Conservation (phyloP, 1,140 invertebrate genomes). For the Thaumetopoea pityocampa region DNA sequence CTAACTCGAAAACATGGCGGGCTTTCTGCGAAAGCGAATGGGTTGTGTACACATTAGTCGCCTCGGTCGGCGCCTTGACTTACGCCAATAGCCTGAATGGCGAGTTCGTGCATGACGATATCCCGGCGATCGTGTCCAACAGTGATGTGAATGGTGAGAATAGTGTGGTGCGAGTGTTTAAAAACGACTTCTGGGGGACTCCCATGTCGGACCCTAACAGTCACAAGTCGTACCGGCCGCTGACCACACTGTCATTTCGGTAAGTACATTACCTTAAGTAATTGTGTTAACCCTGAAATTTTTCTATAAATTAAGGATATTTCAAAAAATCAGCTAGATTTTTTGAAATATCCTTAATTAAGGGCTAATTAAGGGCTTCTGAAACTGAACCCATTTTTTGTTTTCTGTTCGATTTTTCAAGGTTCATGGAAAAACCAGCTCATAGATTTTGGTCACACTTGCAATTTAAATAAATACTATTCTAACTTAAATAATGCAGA, state of each 20-base stretch:
- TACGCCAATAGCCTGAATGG: conserved; percentile 90
- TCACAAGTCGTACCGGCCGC: conserved; percentile 90
- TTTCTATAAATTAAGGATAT: too few species aligned
- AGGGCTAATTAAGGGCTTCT: too few species aligned
- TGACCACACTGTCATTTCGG: conserved; percentile 90
- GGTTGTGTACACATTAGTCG: conserved; percentile 78
- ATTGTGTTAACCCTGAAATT: too few species aligned
- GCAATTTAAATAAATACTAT: too few species aligned
- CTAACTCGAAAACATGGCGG: conserved; percentile 41
- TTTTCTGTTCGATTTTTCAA: too few species aligned
- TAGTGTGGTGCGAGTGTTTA: conserved; percentile 81
- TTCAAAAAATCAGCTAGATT: too few species aligned
- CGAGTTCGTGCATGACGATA: conserved; percentile 94
- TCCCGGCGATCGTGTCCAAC: conserved; percentile 91
- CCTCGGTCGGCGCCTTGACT: conserved; percentile 80
- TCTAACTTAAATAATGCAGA: too few species aligned
- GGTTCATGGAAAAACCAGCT: too few species aligned
- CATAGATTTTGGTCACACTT: too few species aligned
- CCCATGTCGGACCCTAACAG: conserved; percentile 89
- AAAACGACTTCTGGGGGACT: conserved; percentile 95
- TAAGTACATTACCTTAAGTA: conserved; percentile 72
- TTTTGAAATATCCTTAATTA: too few species aligned
- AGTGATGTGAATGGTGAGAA: conserved; percentile 86
- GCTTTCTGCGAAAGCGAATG: conserved; percentile 54
- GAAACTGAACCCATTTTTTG: too few species aligned